Percentiles rank a stretch among this genome's conserved stretches.
Evolutionary conservation across 2,113 vertebrate genomes (phyloP).

Genomic region (Tachysurus fulvidraco): DNA sequence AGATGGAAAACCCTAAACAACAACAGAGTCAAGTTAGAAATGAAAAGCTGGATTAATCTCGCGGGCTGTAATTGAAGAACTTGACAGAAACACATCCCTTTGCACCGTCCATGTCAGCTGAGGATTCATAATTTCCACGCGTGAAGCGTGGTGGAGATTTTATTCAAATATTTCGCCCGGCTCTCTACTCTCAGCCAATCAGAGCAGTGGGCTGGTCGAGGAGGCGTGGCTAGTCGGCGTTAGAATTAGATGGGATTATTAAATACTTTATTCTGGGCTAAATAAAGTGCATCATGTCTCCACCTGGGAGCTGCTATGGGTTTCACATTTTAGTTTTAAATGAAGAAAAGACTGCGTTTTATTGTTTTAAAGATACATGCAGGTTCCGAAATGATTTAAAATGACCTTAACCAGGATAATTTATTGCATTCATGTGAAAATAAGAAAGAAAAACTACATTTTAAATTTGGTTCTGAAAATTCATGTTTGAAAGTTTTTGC

Average conservation of each 20-base stretch:
- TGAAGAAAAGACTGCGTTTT: background rate
- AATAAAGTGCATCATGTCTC: background rate
- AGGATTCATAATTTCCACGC: conserved; percentile 28
- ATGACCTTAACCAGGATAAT: background rate
- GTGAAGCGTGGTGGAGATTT: conserved; percentile 47
- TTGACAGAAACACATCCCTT: background rate
- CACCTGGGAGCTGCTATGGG: background rate
- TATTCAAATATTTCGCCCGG: conserved; percentile 61
- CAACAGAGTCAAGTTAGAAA: background rate
- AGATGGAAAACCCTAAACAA: background rate
- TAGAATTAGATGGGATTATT: background rate
- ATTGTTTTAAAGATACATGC: background rate
- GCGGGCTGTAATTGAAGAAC: background rate
- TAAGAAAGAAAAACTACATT: background rate
- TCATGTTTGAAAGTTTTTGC: background rate
- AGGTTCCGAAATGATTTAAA: background rate
- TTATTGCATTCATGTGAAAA: background rate
- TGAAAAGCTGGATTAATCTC: background rate
- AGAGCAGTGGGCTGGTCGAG: conserved; percentile 59
- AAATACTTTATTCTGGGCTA: background rate
- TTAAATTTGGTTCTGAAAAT: background rate
- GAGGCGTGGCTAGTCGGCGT: conserved; percentile 45
- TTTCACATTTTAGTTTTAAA: background rate
- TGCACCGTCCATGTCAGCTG: conserved; percentile 28
- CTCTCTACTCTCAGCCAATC: conserved; percentile 65